Evolutionary conservation across 2,797 vertebrate species (phyloP), one percentile per base, ranked within the genome.

Genomic region (Syndactyla subalaris): DNA sequence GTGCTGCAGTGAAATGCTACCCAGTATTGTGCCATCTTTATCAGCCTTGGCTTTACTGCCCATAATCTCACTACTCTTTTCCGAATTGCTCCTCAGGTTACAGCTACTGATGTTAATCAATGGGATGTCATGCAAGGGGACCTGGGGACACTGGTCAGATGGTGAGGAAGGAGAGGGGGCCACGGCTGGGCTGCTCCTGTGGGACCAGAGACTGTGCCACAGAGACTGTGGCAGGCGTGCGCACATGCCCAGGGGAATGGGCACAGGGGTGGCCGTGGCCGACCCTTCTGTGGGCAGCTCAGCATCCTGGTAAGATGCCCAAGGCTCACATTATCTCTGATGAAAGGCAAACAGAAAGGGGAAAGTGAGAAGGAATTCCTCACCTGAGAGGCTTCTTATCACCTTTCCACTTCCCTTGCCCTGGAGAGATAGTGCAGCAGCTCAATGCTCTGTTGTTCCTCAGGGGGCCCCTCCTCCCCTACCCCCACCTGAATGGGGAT

Each of bases 321-420:
- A 19, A 83, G 79, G 24, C 62, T 75, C 7, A 0, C 1, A 66
- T 97, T 98, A 98, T 98, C 98, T 95, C 87, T 85, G 80, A 81
- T 27, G 55, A 78, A 91, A 97, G 93, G 75, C 92, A 96, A 97
- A 97, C 87, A 97, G 71, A 93, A 95, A 82, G 87, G 91, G 92
- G 92, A 98, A 98, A 96, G 94, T 96, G 97, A 98, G 98, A 98
- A 97, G 95, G 90, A 97, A 91, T 95, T 95, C 91, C 92, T 97
- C 93, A 92, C 93, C 91, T 14, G 52, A 97, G 95, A 96, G 95
- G 62, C 79, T 8, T 94, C 67, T 97, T 98, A 98, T 98, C 98
- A 32, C 81, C 91, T 94, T 97, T 96, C 95, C 91, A 91, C 93
- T 98, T 98, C 97, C 98, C 89, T 96, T 36, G 17, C 86, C 46